A percentile compares a stretch with the other conserved stretches of the same genome.
Conservation (phyloP, 2,797 vertebrate genomes). For the Sorex maritimensis region DNA sequence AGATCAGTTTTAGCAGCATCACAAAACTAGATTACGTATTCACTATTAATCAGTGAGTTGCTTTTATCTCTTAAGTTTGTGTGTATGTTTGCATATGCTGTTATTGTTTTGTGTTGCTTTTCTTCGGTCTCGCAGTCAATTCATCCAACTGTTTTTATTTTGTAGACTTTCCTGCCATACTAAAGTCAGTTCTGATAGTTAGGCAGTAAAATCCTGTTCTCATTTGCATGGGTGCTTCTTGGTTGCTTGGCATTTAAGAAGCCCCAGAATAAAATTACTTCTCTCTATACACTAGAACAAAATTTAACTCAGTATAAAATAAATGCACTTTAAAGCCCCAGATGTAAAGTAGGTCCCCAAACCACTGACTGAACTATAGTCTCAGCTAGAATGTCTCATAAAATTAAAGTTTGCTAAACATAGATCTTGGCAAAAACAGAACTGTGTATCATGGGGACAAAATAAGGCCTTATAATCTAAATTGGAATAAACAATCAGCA, state of each 20-base stretch:
- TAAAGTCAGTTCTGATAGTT: neutral
- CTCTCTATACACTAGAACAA: neutral
- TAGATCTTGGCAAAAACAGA: conserved; percentile 2
- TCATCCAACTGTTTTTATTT: neutral
- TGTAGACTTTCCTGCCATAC: neutral
- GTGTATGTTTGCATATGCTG: neutral
- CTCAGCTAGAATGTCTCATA: conserved; percentile 47
- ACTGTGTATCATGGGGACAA: conserved; percentile 51
- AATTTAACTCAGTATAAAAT: conserved; percentile 68
- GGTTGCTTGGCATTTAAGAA: conserved; percentile 42
- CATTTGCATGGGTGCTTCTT: conserved; percentile 1
- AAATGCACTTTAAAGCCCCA: conserved; percentile 73
- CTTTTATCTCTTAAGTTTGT: neutral
- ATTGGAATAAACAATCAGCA: conserved; percentile 37
- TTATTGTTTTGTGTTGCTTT: neutral
- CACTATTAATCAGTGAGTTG: neutral
- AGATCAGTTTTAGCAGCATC: neutral
- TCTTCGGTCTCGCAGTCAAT: neutral
- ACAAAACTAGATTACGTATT: neutral
- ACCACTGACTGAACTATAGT: conserved; percentile 18
- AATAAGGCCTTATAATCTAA: conserved; percentile 11
- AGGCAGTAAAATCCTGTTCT: neutral
- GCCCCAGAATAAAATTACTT: neutral
- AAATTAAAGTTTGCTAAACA: conserved; percentile 51
- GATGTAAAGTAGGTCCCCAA: conserved; percentile 1